Percentiles rank a stretch among this genome's conserved stretches.
Evolutionary conservation across 2,113 vertebrate genomes (phyloP).

Genomic region (Smithornis capensis): DNA sequence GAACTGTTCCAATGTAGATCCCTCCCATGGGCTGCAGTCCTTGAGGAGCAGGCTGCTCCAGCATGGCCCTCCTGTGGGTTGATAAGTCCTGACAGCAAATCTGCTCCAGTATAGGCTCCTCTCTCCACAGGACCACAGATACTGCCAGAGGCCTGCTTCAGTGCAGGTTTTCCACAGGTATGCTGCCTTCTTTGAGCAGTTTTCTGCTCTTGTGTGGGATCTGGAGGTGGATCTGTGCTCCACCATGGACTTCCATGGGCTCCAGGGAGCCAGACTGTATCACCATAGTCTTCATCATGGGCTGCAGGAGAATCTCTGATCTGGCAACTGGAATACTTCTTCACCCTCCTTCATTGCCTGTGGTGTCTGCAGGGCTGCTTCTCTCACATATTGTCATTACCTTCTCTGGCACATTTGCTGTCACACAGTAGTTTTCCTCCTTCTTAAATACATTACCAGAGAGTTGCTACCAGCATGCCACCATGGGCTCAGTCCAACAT

Average conservation of each 20-base stretch:
- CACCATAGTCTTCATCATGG: background rate
- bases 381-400: too few species aligned
- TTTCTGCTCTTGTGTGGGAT: fast-evolving
- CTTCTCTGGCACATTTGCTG: background rate
- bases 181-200: background rate
- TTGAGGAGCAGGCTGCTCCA: background rate
- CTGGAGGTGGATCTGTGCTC: background rate
- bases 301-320: background rate
- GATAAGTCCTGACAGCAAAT: background rate
- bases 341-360: background rate
- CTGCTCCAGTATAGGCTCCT: background rate
- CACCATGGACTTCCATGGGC: fast-evolving
- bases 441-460: background rate
- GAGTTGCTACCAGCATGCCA: background rate
- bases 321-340: fast-evolving
- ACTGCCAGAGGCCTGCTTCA: background rate
- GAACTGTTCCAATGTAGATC: background rate
- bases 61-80: fast-evolving
- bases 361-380: too few species aligned
- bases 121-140: background rate
- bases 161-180: fast-evolving
- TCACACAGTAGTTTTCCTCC: background rate
- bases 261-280: background rate
- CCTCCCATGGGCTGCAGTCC: background rate
- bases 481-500: background rate